Conservation (phyloP, 2,797 vertebrate genomes). For the Synaphobranchus kaupii region DNA sequence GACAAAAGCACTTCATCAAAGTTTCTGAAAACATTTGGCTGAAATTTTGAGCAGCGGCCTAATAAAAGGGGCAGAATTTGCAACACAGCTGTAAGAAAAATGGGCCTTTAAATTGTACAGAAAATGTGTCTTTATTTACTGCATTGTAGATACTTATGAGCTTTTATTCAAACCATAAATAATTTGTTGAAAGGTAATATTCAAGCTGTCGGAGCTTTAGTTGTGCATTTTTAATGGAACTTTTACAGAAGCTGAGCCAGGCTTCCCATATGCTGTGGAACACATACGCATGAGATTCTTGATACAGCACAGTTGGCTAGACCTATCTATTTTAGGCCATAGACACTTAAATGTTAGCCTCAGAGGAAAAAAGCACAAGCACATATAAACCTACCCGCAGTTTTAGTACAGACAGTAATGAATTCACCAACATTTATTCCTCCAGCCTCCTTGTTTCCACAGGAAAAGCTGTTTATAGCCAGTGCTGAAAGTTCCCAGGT, state of each 20-base stretch:
- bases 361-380: conserved; percentile 71
- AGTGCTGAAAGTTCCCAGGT: conserved; percentile 69
- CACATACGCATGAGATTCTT: conserved; percentile 74
- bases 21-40: conserved; percentile 45
- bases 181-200: conserved; percentile 84
- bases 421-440: conserved; percentile 77
- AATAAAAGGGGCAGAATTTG: not conserved
- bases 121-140: conserved; percentile 74
- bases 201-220: conserved; percentile 83
- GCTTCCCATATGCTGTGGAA: conserved; percentile 76
- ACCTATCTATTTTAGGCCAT: conserved; percentile 74
- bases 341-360: conserved; percentile 77
- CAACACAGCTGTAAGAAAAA: conserved; percentile 14
- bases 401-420: conserved; percentile 78
- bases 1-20: conserved; percentile 42
- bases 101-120: conserved; percentile 58
- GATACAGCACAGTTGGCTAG: conserved; percentile 78
- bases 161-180: conserved; percentile 79
- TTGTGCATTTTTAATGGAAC: conserved; percentile 86
- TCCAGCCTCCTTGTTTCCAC: conserved; percentile 80
- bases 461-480: conserved; percentile 75
- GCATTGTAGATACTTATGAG: conserved; percentile 71
- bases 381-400: conserved; percentile 78
- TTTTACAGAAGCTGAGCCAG: conserved; percentile 82
- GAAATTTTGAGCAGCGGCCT: not conserved